These are phyloP conservation scores for Cherax destructor DNA, from an alignment of 1,140 invertebrate species.

Conservation along the genomic window DNA sequence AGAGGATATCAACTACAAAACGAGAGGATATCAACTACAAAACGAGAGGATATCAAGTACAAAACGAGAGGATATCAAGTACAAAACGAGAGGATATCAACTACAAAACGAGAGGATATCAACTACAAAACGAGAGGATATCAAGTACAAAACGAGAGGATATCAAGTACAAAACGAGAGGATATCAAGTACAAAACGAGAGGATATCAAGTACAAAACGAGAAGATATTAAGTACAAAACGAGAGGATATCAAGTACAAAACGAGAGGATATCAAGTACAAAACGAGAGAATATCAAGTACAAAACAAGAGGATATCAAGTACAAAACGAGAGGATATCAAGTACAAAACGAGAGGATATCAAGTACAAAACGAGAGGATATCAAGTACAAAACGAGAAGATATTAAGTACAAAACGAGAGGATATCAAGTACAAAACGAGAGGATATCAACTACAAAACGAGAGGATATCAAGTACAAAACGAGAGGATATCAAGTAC, in stretches of 20 bases:
- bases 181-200: neutral
- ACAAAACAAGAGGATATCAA: no score
- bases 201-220: neutral
- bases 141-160: no score
- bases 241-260: neutral
- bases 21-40: no score
- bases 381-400: no score
- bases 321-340: neutral
- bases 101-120: no score
- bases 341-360: no score
- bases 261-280: no score
- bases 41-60: neutral
- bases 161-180: neutral
- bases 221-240: neutral
- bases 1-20: neutral
- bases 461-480: no score
- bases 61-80: neutral
- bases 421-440: neutral
- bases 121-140: neutral
- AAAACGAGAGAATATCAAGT: neutral
- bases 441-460: neutral
- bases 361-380: neutral
- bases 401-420: neutral
- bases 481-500: neutral
- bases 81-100: neutral